Base-by-base conservation (phyloP, 2,888 invertebrate genomes). In the Tortrix viridana region DNA sequence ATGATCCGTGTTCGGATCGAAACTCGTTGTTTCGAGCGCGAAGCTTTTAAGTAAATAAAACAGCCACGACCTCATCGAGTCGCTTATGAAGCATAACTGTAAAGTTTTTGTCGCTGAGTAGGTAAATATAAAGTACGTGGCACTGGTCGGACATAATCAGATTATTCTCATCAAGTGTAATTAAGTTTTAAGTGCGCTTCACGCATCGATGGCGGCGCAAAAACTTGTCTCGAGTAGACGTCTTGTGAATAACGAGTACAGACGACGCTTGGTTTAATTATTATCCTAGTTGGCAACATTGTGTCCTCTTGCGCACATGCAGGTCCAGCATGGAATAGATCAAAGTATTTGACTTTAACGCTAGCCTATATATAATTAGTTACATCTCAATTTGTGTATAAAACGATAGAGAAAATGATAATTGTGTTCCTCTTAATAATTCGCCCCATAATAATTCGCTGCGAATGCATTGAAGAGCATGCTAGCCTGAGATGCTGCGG, bases 171-270 rank as follows among this genome's bases (percentile, higher is more conserved):
- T 71, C 70, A 72, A 71, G 72, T 72, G 69, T 71, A 73, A 74
- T 75, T 79, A 76, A 75, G 74, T 67, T 70, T 77, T 74, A 77
- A 73, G 72, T 71, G 67, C 67, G 70, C 68, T 76, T 72, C 71
- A 74, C 69, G 71, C 74, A 70, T 72, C 72, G 70, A 73, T 73
- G 68, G 67, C 67, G 58, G 57, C 65, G 69, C 71, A 72, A 71
- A 70, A 79, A 74, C 72, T 66, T 56, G 70, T 73, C 69, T 67
- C 55, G 63, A 60, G 58, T 57, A 59, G 48, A 64, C 55, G 50
- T 52, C 59, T 56, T 61, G 52, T 63, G 50, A 71, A 72, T 74
- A 74, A 69, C 66, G 65, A 68, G 60, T 58, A 57, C 60, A 61
- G 60, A 50, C 41, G 60, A 37, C 49, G 41, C 50, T 53, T 54